Evolutionary conservation across 2,113 vertebrate genomes (phyloP), one percentile per base, ranked within the genome.

Genomic region (Trichomycterus rosablanca): DNA sequence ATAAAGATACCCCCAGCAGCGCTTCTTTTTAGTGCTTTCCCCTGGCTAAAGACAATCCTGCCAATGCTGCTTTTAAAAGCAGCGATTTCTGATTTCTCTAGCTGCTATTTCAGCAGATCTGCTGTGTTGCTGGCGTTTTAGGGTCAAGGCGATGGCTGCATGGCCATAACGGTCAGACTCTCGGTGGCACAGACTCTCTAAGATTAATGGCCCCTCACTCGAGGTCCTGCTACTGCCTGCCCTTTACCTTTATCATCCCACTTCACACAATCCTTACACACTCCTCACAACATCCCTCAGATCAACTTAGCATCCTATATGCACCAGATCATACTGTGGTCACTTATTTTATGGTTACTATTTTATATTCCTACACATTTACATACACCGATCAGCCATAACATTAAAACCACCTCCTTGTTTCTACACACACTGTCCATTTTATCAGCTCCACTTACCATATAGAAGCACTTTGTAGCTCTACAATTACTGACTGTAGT

Each of bases 71-170:
- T 78, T 30, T 73, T 71, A 64, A 77, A 77, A 70, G 72, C 57
- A 40, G n/a, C 14, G 66, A 59, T 32, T 59, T 45, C 56, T 72
- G 49, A 60, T 72, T 70, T 74, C 73, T 70, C 40, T 35, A 30
- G 44, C 42, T 61, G 66, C 78, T 81, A 80, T 83, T 81, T 80
- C 74, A 78, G 81, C 69, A 67, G 68, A 79, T 80, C 69, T 86
- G 83, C 85, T 83, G 80, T 84, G 80, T 72, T 83, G 69, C 72
- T 80, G 66, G 49, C 73, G 68, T 43, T 16, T 46, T 62, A 46
- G 71, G 86, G 85, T 88, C 86, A 89, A 80, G 84, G 86, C 76
- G 78, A 86, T 66, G 66, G 66, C 78, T 72, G 74, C 71, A 73
- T 73, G 75, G 78, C 73, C 48, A 50, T 39, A 16, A 55, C 11